These are phyloP conservation scores for Zosterops borbonicus DNA, from an alignment of 2,113 vertebrate genomes.

Conservation along the genomic window DNA sequence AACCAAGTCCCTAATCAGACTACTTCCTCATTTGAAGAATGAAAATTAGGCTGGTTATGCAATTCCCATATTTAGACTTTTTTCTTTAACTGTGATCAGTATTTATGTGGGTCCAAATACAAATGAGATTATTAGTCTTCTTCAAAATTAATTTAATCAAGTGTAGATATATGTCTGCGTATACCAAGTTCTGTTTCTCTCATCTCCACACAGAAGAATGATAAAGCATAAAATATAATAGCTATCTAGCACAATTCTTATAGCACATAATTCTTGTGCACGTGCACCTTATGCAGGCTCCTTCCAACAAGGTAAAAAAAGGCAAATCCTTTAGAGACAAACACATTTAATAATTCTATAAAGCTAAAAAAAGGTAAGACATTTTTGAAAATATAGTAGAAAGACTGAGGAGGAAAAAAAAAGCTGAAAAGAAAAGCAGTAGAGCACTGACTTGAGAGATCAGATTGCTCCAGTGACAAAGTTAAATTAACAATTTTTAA, in stretches of 20 bases:
- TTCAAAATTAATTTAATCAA: not conserved
- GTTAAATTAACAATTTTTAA: not conserved
- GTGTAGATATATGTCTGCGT: not conserved
- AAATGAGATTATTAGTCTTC: not conserved
- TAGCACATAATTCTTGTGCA: not conserved
- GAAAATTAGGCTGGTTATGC: slow-evolving; percentile 1
- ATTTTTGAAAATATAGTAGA: not conserved
- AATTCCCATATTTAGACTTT: not conserved
- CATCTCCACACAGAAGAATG: not conserved
- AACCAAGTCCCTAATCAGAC: slow-evolving; percentile 1
- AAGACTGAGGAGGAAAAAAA: not conserved
- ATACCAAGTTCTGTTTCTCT: not conserved
- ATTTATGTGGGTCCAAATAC: not conserved
- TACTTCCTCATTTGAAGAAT: not conserved
- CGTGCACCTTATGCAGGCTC: not conserved
- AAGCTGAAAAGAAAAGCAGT: not conserved
- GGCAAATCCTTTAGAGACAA: not conserved
- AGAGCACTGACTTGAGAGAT: not conserved
- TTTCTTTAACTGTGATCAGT: not conserved
- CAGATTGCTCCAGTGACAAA: not conserved
- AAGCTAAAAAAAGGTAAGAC: not conserved
- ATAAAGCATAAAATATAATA: not conserved
- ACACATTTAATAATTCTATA: not conserved
- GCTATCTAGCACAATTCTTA: not conserved
- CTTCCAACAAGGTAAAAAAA: not conserved